Conservation (phyloP, 2,888 invertebrate species). For the Acleris literana region DNA sequence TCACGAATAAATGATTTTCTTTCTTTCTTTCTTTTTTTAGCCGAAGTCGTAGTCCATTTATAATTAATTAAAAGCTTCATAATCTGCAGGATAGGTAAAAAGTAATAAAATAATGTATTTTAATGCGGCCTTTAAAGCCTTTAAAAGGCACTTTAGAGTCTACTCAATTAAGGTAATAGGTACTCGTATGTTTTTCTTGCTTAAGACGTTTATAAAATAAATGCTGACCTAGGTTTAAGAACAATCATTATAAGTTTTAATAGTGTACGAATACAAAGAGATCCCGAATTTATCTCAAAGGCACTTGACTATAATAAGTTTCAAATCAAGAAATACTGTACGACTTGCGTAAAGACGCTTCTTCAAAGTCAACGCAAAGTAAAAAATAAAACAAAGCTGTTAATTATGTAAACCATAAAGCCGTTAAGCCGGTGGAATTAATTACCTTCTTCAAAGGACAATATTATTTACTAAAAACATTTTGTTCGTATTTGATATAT, state of each 20-base stretch:
- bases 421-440: background rate
- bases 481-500: background rate
- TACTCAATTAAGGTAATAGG: no score
- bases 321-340: background rate
- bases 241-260: slow-evolving; percentile 77
- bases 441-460: slow-evolving; percentile 5
- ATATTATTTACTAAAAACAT: slow-evolving; percentile 6
- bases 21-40: no score
- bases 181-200: no score
- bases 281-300: slow-evolving; percentile 54
- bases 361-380: background rate
- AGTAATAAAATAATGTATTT: no score
- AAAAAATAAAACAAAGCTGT: no score
- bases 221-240: slow-evolving; percentile 34
- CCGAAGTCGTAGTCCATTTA: no score
- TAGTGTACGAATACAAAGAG: slow-evolving; percentile 67
- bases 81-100: no score
- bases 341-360: background rate
- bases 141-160: background rate
- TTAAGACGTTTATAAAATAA: background rate
- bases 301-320: slow-evolving; percentile 16
- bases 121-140: background rate
- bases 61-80: no score
- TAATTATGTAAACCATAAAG: no score
- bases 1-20: no score